Conservation (phyloP, 1,140 invertebrate species). For the Apis mellifera region Amel_HAv3.1 CM009934.2:12403001-12403500, state of each 20-base stretch:
- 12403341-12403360: background rate
- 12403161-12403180: background rate
- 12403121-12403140: too few relatives aligned
- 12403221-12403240: conserved; percentile 56
- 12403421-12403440: background rate
- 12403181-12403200: conserved; percentile 30
- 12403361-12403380: background rate
- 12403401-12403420: background rate
- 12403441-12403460: background rate
- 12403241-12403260: background rate
- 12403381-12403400: background rate
- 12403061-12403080: too few relatives aligned
- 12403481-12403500: background rate
- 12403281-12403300: conserved; percentile 3
- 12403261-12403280: background rate
- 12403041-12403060: too few relatives aligned
- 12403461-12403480: background rate
- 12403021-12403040: conserved; percentile 25
- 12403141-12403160: too few relatives aligned
- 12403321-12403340: background rate
- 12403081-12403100: too few relatives aligned
- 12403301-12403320: background rate
- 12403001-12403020: conserved; percentile 35
- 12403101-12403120: too few relatives aligned
- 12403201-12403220: conserved; percentile 58